Evolutionary conservation across 2,888 invertebrate genomes (phyloP).

Genomic region (Volucella inanis): DNA sequence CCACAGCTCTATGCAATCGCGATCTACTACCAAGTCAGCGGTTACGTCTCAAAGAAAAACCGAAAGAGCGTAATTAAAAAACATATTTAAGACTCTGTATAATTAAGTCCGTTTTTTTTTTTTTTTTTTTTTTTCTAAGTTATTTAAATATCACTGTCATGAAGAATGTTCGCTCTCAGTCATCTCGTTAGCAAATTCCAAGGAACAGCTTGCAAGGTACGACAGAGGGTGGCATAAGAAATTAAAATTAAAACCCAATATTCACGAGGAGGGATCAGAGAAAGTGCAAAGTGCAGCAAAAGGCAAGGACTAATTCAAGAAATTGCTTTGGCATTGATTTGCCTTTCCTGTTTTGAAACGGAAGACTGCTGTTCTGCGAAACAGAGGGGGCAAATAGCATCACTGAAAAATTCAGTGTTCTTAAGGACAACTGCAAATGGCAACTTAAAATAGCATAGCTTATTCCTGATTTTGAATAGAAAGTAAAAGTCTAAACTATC

Average conservation of each 20-base stretch:
- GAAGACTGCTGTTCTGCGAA: not conserved
- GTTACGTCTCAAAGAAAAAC: constrained; percentile 51
- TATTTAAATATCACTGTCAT: constrained; percentile 60
- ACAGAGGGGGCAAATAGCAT: constrained; percentile 14
- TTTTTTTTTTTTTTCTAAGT: constrained; percentile 63
- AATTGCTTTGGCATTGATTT: constrained; percentile 73
- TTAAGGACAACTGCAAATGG: constrained; percentile 8
- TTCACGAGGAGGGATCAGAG: constrained; percentile 18
- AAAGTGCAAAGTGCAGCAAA: constrained; percentile 45
- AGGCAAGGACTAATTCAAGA: constrained; percentile 61
- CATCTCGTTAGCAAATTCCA: not conserved
- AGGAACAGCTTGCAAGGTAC: constrained; percentile 1
- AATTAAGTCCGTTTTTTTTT: constrained; percentile 61
- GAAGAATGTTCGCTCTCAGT: constrained; percentile 40
- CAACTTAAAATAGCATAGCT: not conserved
- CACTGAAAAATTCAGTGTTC: constrained; percentile 14
- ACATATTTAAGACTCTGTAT: constrained; percentile 59
- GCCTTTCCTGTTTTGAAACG: constrained; percentile 21
- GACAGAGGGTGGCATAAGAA: constrained; percentile 35
- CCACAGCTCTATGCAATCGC: constrained; percentile 4
- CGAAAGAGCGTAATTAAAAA: constrained; percentile 60
- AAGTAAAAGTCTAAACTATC: too few relatives aligned
- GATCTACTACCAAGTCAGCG: constrained; percentile 5
- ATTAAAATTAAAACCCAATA: constrained; percentile 70
- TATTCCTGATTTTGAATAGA: too few relatives aligned